Base-by-base conservation (phyloP, 2,113 vertebrate species). In the Sisor rabdophorus region DNA sequence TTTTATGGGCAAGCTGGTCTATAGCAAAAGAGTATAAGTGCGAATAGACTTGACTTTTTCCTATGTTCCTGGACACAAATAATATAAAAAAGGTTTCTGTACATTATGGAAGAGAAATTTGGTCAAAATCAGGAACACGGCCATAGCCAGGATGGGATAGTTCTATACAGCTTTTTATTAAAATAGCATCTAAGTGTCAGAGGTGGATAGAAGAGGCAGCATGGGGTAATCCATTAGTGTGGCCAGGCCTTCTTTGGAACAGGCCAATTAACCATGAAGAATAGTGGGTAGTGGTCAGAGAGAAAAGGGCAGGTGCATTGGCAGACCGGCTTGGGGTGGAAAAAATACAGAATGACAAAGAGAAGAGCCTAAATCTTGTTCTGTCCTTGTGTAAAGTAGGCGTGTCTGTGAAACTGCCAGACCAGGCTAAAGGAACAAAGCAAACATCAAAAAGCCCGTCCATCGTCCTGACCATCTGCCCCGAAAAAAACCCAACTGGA, bases 291-390 rank as follows among this genome's bases (percentile, higher is more conserved):
- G 48, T 52, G 50, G 71, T 36, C 54, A 65, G 53, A 71, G 77
- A 79, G 71, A 80, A 76, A 73, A 56, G 61, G 72, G 58, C 83
- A 84, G 83, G 80, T 78, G 79, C 75, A 48, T 55, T 84, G 80
- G 83, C 80, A 80, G 72, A 52, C 53, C 63, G 74, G 59, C 32
- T 72, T 55, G 70, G 13, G 75, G 36, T 53, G 58, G 56, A 75
- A 60, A 70, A 68, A 28, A 40, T 20, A 17, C 22, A 36, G 26
- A 76, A 55, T 56, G 30, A 61, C 15, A 79, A 68, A 79, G 60
- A 69, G 61, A 81, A 40, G 44, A 73, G 59, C 50, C 54, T 74
- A 60, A 79, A 64, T 30, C 55, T 79, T 53, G 68, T 47, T 59
- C 60, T 67, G 32, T 44, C 58, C 81, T 81, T 65, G 73, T 78